A percentile compares a stretch with the other conserved stretches of the same genome.
phyloP scores from a whole-genome alignment of 2,113 vertebrate species.

The Chroicocephalus ridibundus region DNA sequence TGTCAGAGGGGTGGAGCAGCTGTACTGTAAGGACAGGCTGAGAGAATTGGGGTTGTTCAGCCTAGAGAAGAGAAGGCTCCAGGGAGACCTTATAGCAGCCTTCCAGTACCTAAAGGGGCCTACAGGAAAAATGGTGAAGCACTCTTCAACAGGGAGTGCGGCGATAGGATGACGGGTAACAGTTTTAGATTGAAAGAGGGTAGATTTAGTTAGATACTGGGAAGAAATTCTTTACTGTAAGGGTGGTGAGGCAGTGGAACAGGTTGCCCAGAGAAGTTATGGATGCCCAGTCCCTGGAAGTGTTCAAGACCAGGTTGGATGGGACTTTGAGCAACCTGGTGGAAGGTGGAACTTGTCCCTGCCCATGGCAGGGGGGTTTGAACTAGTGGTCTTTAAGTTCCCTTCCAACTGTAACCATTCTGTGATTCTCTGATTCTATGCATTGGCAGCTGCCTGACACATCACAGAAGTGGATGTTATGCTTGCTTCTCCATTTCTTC shows the following conservation, averaged over 20 bases:
- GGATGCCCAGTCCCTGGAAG: background rate
- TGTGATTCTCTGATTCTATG: background rate
- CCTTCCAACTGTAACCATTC: background rate
- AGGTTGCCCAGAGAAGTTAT: background rate
- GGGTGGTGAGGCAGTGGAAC: background rate
- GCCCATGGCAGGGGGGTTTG: background rate
- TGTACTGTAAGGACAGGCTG: too few species aligned
- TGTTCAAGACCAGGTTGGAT: background rate
- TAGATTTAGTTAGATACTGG: background rate
- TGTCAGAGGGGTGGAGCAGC: too few species aligned
- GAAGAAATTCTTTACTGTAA: background rate
- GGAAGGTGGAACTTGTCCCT: background rate
- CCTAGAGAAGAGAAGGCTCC: background rate
- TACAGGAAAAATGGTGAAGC: background rate
- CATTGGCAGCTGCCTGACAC: background rate
- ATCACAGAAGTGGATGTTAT: background rate
- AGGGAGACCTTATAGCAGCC: background rate
- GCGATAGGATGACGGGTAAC: background rate
- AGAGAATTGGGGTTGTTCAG: too few species aligned
- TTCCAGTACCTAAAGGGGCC: background rate
- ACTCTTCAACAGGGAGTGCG: background rate
- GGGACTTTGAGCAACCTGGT: background rate
- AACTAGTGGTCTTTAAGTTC: background rate
- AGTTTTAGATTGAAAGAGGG: background rate
- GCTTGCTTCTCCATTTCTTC: background rate